These are phyloP conservation scores for Diplodus sargus DNA, from an alignment of 2,797 vertebrate genomes.

Conservation along the genomic window DNA sequence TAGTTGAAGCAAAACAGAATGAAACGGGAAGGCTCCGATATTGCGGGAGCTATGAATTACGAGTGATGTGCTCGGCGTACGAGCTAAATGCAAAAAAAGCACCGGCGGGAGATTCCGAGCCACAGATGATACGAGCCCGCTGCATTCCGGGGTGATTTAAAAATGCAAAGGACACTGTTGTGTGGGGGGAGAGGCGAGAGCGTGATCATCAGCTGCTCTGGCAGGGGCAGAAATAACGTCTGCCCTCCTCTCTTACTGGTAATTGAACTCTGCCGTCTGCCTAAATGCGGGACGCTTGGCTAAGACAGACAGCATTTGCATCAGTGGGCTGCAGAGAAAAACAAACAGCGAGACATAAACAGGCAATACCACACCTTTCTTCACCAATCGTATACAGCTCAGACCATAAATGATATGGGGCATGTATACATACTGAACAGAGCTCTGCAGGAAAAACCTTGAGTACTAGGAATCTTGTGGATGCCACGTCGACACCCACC, in stretches of 20 bases:
- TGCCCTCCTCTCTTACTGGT: constrained; percentile 60
- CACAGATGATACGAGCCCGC: constrained; percentile 54
- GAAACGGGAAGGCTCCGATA: constrained; percentile 58
- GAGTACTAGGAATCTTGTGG: no score
- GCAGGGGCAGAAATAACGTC: constrained; percentile 60
- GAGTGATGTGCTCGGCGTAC: constrained; percentile 41
- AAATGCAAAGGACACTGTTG: constrained; percentile 65
- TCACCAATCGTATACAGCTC: constrained; percentile 30
- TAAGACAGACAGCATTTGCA: constrained; percentile 56
- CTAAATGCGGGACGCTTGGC: constrained; percentile 59
- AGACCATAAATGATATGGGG: constrained; percentile 21
- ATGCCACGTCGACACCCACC: no score
- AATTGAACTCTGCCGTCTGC: constrained; percentile 71
- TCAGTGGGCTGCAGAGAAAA: constrained; percentile 37
- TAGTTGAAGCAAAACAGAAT: constrained; percentile 58
- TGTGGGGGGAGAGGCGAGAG: constrained; percentile 34
- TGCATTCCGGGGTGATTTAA: constrained; percentile 67
- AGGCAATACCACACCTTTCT: constrained; percentile 25
- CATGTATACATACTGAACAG: neutral
- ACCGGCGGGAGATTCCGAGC: constrained; percentile 34
- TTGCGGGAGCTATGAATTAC: constrained; percentile 61
- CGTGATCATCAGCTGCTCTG: constrained; percentile 63
- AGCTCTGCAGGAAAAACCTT: no score
- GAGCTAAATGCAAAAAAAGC: constrained; percentile 58
- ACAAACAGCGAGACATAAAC: constrained; percentile 45